Percentiles rank a stretch among this genome's conserved stretches.
Conservation (phyloP, 2,113 vertebrate species). For the Hoplias malabaricus region DNA sequence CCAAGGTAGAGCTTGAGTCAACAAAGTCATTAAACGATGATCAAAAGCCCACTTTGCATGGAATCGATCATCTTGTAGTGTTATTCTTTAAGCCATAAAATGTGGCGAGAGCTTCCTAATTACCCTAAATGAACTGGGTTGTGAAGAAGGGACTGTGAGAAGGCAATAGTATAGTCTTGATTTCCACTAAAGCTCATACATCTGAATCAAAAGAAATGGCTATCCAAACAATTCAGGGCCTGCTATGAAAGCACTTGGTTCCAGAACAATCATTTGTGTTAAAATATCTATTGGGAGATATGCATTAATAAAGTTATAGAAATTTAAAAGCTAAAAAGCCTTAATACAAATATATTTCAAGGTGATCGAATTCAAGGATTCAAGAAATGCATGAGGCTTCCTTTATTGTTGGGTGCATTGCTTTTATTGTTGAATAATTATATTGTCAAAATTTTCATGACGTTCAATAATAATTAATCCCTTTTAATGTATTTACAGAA, state of each 20-base stretch:
- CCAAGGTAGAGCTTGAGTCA: constrained; percentile 23
- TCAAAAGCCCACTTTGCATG: constrained; percentile 31
- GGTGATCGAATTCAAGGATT: too few relatives aligned
- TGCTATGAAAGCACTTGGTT: background rate
- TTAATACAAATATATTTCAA: too few relatives aligned
- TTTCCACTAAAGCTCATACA: constrained; percentile 1
- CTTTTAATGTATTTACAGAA: background rate
- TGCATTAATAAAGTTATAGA: background rate
- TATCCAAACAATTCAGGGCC: constrained; percentile 28
- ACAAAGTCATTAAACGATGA: constrained; percentile 39
- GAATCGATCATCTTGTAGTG: constrained; percentile 27
- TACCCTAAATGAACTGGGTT: constrained; percentile 37
- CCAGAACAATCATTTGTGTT: background rate
- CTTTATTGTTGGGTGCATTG: too few relatives aligned
- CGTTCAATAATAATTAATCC: too few relatives aligned
- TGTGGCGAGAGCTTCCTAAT: constrained; percentile 12
- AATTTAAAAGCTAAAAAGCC: too few relatives aligned
- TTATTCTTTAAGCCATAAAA: constrained; percentile 36
- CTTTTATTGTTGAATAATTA: too few relatives aligned
- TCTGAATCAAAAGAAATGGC: constrained; percentile 5
- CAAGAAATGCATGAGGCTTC: too few relatives aligned
- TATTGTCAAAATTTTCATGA: too few relatives aligned
- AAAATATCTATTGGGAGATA: background rate
- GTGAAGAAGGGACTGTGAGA: constrained; percentile 13
- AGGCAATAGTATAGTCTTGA: constrained; percentile 25